These are phyloP conservation scores for Sardinella longiceps DNA, from an alignment of 2,797 vertebrate species.

Conservation along the genomic window DNA sequence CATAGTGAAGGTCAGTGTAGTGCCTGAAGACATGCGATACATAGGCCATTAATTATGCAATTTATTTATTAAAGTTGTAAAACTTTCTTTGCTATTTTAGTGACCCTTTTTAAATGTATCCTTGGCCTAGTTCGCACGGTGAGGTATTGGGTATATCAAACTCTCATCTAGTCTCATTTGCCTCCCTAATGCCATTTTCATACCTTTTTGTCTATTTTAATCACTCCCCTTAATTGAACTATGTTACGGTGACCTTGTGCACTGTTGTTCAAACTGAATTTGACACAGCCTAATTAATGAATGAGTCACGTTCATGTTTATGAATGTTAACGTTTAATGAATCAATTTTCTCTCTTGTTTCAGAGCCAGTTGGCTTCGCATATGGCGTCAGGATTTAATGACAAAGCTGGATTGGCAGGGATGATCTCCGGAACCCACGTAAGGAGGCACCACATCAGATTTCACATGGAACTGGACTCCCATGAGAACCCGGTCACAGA, in stretches of 20 bases:
- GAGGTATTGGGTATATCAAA: not conserved
- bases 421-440: constrained; percentile 86
- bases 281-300: constrained; percentile 18
- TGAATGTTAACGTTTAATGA: not conserved
- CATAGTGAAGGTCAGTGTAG: not conserved
- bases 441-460: constrained; percentile 57
- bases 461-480: not conserved
- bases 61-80: not conserved
- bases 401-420: constrained; percentile 82
- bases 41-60: not conserved
- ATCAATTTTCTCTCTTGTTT: constrained; percentile 26
- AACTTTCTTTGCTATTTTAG: not conserved
- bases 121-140: not conserved
- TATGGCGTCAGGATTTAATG: constrained; percentile 86
- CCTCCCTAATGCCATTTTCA: not conserved
- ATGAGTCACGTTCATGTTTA: not conserved
- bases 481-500: not conserved
- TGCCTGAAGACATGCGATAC: not conserved
- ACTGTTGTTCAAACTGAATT: not conserved
- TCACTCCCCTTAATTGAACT: not conserved
- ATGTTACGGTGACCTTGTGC: not conserved
- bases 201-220: not conserved
- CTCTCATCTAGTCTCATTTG: not conserved
- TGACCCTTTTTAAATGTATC: not conserved
- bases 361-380: constrained; percentile 82